phyloP scores from a whole-genome alignment of 1,140 invertebrate species.

The Planococcus citri region DNA sequence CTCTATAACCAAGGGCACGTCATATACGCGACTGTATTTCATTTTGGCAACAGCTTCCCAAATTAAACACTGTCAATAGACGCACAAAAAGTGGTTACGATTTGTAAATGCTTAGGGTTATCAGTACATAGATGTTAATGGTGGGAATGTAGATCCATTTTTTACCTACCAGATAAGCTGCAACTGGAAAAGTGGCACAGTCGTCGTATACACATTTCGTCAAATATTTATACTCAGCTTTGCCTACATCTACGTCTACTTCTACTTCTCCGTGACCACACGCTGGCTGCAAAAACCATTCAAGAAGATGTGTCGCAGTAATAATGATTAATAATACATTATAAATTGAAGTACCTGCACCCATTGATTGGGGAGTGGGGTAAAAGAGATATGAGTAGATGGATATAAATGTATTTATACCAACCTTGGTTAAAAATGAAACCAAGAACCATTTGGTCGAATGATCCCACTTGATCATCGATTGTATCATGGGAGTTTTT shows the following conservation, averaged over 20 bases:
- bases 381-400: too few relatives aligned
- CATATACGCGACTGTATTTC: background rate
- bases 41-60: slow-evolving; percentile 23
- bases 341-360: too few relatives aligned
- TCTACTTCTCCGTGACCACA: slow-evolving; percentile 8
- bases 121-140: too few relatives aligned
- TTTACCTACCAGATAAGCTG: slow-evolving; percentile 22
- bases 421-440: slow-evolving; percentile 5
- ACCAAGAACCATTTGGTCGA: slow-evolving; percentile 31
- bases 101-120: too few relatives aligned
- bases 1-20: slow-evolving; percentile 16
- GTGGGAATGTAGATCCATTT: background rate
- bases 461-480: slow-evolving; percentile 59
- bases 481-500: slow-evolving; percentile 56
- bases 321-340: too few relatives aligned
- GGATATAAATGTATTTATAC: too few relatives aligned
- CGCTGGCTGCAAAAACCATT: background rate
- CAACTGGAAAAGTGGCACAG: slow-evolving; percentile 8
- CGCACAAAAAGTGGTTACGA: background rate
- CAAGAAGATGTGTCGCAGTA: too few relatives aligned
- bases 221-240: background rate
- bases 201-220: slow-evolving; percentile 17
- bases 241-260: slow-evolving; percentile 13
- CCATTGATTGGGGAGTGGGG: too few relatives aligned
- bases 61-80: slow-evolving; percentile 7